These are phyloP conservation scores for Virgularia gustaviana DNA, from an alignment of 92 coral and sea anemone species.

Conservation along the genomic window DNA sequence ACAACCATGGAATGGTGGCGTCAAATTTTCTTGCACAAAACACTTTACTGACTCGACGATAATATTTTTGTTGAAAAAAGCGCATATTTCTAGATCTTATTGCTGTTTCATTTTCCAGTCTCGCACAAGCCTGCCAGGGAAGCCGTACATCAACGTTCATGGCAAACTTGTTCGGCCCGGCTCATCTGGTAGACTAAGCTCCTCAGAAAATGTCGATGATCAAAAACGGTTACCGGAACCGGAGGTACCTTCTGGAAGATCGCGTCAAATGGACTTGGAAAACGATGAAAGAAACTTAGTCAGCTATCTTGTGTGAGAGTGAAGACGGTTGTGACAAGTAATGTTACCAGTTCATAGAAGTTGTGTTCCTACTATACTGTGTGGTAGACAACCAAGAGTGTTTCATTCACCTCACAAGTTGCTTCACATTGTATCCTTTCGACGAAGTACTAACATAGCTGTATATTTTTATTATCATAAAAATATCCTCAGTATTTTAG, in stretches of 20 bases:
- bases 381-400: too few species aligned
- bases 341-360: not conserved
- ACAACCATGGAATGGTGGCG: not conserved
- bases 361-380: too few species aligned
- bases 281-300: conserved; percentile 76
- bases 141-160: conserved; percentile 80
- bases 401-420: too few species aligned
- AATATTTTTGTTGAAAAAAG: not conserved
- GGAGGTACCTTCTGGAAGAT: conserved; percentile 74
- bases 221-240: conserved; percentile 90
- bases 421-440: too few species aligned
- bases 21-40: too few species aligned
- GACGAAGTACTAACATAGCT: too few species aligned
- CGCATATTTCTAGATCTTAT: not conserved
- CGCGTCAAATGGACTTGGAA: conserved; percentile 56
- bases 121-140: conserved; percentile 37
- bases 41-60: not conserved
- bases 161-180: conserved; percentile 87
- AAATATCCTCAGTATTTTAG: too few species aligned
- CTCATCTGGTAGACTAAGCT: conserved; percentile 53
- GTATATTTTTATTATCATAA: too few species aligned
- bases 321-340: not conserved
- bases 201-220: conserved; percentile 60
- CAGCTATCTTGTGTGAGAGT: conserved; percentile 53
- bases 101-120: not conserved